A percentile compares a stretch with the other conserved stretches of the same genome.
phyloP scores from a whole-genome alignment of 2,888 invertebrate genomes.

The Dorcus parallelipipedus region DNA sequence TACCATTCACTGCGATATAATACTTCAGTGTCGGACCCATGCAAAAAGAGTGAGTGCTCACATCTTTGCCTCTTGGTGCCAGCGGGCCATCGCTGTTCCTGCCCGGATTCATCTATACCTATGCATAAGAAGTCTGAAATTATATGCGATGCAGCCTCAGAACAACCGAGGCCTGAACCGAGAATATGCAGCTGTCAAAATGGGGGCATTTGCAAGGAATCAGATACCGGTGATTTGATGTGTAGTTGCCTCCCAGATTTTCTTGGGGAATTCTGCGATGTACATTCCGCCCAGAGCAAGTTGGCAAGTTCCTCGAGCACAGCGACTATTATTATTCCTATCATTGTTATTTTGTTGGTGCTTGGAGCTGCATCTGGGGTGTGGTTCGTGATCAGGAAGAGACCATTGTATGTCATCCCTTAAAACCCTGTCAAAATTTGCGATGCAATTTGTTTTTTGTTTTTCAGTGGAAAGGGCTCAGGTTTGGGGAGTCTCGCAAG shows the following conservation, averaged over 20 bases:
- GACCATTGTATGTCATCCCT: slow-evolving; percentile 71
- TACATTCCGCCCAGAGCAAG: slow-evolving; percentile 59
- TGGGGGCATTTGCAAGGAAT: slow-evolving; percentile 73
- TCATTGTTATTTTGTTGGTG: slow-evolving; percentile 73
- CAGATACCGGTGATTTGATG: slow-evolving; percentile 49
- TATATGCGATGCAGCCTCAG: slow-evolving; percentile 80
- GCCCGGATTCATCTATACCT: slow-evolving; percentile 72
- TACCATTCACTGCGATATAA: slow-evolving; percentile 85
- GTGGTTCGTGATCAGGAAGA: slow-evolving; percentile 77
- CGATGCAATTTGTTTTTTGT: slow-evolving; percentile 7
- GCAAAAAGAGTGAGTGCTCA: slow-evolving; percentile 73
- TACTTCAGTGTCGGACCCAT: slow-evolving; percentile 64
- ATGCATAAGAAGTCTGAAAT: slow-evolving; percentile 58
- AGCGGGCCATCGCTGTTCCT: slow-evolving; percentile 82
- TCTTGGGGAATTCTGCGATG: slow-evolving; percentile 71
- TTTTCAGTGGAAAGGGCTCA: slow-evolving; percentile 71
- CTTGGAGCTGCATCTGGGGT: slow-evolving; percentile 70
- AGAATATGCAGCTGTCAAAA: slow-evolving; percentile 82
- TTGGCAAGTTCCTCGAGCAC: slow-evolving; percentile 57
- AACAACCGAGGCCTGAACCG: slow-evolving; percentile 70
- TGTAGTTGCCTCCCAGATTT: slow-evolving; percentile 75
- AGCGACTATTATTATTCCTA: slow-evolving; percentile 77
- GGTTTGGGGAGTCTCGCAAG: slow-evolving; percentile 76
- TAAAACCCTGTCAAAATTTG: background rate
- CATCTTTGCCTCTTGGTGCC: slow-evolving; percentile 92